Evolutionary conservation across 1,140 invertebrate genomes (phyloP).

Genomic region (Kradibia gibbosae): DNA sequence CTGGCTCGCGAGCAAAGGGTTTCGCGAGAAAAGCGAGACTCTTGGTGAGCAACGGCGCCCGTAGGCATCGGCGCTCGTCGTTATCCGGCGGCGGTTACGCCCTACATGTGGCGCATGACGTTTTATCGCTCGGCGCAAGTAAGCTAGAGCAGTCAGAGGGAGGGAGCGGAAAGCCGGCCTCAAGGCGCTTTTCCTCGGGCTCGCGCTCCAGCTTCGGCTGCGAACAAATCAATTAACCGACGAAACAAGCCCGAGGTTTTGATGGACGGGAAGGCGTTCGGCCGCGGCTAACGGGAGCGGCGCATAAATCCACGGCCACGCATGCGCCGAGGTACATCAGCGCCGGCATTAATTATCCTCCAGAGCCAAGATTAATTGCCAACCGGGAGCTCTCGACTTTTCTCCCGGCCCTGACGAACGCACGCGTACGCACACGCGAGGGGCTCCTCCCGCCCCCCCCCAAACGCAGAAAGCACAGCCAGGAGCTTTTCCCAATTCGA

Average conservation of each 20-base stretch:
- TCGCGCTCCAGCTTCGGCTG: neutral
- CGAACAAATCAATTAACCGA: conserved; percentile 42
- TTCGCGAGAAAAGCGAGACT: neutral
- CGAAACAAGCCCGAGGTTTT: conserved; percentile 50
- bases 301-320: neutral
- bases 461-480: too few species aligned
- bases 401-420: too few species aligned
- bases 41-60: neutral
- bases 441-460: too few species aligned
- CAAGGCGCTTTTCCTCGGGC: neutral
- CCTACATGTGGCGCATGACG: conserved; percentile 63
- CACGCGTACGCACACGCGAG: too few species aligned
- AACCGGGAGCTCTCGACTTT: neutral
- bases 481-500: conserved; percentile 12
- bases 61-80: conserved; percentile 40
- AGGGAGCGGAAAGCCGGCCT: conserved; percentile 11
- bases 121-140: conserved; percentile 49
- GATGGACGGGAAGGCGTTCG: conserved; percentile 44
- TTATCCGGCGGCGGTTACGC: conserved; percentile 61
- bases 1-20: neutral
- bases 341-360: conserved; percentile 57
- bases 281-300: conserved; percentile 23
- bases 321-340: conserved; percentile 37
- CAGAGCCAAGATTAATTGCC: conserved; percentile 55
- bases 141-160: neutral